These are phyloP conservation scores for Lepidostoma basale DNA, from an alignment of 1,140 invertebrate genomes.

Conservation along the genomic window DNA sequence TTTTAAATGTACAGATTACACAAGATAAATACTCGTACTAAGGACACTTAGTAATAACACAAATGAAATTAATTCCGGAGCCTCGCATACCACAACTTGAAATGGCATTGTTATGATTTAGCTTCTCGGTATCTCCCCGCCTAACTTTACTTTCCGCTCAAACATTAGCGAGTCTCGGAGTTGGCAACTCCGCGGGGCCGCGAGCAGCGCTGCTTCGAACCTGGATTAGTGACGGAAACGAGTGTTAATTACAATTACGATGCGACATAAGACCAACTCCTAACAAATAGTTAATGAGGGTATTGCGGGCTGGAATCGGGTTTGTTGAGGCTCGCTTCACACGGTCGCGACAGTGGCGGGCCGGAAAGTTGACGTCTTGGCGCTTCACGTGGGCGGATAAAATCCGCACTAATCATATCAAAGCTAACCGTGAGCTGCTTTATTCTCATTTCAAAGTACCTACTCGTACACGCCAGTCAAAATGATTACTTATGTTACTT, in stretches of 20 bases:
- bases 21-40: no score
- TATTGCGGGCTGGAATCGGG: neutral
- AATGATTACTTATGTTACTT: no score
- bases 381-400: no score
- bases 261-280: constrained; percentile 6
- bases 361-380: no score
- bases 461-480: no score
- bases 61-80: neutral
- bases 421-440: no score
- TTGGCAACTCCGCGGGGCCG: neutral
- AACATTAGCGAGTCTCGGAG: neutral
- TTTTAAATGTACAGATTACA: no score
- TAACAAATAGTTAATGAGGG: constrained; percentile 9
- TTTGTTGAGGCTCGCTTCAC: no score
- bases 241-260: constrained; percentile 16
- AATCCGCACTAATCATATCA: no score
- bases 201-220: neutral
- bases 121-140: neutral
- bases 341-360: no score
- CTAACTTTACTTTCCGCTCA: neutral
- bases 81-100: neutral
- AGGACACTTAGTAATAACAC: neutral
- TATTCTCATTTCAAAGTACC: no score
- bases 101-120: neutral
- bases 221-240: neutral